These are phyloP conservation scores for Hypselothyrea guttata DNA, from an alignment of 2,888 invertebrate species.

Conservation along the genomic window DNA sequence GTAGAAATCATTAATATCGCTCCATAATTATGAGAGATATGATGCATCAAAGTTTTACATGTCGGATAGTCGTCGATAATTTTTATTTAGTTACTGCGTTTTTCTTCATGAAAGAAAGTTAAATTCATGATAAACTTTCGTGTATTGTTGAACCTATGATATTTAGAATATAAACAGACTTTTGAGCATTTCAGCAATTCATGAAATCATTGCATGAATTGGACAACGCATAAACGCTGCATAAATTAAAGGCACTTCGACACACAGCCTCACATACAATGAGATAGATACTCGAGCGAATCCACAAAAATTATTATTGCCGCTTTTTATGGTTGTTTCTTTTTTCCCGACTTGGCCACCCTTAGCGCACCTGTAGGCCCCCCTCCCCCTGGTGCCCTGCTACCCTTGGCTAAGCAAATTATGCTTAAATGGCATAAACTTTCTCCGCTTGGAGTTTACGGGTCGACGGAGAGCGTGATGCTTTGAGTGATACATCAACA, in stretches of 20 bases:
- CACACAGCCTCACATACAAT: conserved; percentile 2
- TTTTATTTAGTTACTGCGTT: no score
- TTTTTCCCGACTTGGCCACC: background rate
- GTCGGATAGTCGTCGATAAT: no score
- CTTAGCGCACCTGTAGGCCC: conserved; percentile 9
- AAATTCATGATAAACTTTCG: no score
- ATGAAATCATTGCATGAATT: no score
- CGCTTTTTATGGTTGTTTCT: conserved; percentile 58
- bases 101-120: no score
- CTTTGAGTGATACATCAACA: conserved; percentile 55
- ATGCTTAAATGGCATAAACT: conserved; percentile 68
- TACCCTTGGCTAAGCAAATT: conserved; percentile 57
- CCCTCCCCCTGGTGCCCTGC: no score
- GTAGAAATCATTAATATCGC: no score
- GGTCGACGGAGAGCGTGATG: conserved; percentile 8
- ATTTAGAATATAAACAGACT: no score
- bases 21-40: no score
- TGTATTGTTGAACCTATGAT: no score
- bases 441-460: conserved; percentile 21
- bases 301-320: conserved; percentile 56
- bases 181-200: no score
- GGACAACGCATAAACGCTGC: conserved; percentile 43
- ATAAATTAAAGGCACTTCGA: conserved; percentile 57
- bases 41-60: no score
- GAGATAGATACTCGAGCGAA: conserved; percentile 6